Percentiles rank a stretch among this genome's conserved stretches.
Conservation (phyloP, 2,888 invertebrate genomes). For the Lasioglossum lativentre region DNA sequence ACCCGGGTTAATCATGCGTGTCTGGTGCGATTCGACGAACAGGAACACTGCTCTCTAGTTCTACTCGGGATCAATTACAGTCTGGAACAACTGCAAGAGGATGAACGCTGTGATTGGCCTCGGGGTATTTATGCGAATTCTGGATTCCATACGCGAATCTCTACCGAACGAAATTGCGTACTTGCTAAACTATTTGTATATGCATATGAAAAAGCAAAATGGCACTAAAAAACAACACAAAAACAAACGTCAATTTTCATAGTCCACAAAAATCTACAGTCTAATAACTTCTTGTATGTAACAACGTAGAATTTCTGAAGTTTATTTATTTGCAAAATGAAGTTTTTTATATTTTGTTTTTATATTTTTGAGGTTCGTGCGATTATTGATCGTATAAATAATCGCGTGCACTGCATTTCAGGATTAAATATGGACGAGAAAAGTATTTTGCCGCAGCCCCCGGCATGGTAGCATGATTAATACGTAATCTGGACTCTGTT, state of each 20-base stretch:
- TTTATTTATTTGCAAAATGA: neutral
- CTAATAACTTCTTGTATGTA: neutral
- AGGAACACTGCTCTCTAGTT: conserved; percentile 26
- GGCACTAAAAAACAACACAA: too few relatives aligned
- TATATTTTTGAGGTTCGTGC: neutral
- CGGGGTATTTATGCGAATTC: neutral
- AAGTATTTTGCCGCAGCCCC: neutral
- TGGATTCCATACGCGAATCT: neutral
- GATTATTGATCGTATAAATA: neutral
- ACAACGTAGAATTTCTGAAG: neutral
- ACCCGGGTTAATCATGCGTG: conserved; percentile 43
- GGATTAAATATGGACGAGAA: neutral
- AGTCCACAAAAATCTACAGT: too few relatives aligned
- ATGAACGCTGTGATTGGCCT: neutral
- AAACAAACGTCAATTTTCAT: too few relatives aligned
- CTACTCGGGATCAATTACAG: conserved; percentile 26
- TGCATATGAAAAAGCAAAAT: too few relatives aligned
- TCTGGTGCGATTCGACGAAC: conserved; percentile 46
- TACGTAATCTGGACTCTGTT: conserved; percentile 22
- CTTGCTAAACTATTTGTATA: neutral
- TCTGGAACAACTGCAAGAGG: neutral
- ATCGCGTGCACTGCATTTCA: neutral
- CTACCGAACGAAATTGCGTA: neutral
- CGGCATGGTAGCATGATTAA: conserved; percentile 2
- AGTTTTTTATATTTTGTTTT: too few relatives aligned